Evolutionary conservation across 2,888 invertebrate species (phyloP).

Genomic region (Nudaria mundana): DNA sequence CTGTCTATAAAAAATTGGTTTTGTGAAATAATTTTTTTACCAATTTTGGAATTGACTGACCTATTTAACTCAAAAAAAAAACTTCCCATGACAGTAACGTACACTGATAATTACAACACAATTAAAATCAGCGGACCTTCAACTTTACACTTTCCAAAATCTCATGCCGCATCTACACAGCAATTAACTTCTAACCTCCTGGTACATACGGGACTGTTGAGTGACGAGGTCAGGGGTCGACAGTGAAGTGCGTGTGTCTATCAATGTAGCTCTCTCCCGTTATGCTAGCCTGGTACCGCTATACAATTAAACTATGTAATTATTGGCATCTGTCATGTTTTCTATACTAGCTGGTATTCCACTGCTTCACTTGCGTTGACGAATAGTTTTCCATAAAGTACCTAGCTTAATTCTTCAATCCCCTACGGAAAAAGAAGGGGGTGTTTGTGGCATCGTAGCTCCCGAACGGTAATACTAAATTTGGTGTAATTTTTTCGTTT

Average conservation of each 20-base stretch:
- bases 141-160: background rate
- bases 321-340: constrained; percentile 33
- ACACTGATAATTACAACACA: no score
- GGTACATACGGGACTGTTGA: constrained; percentile 39
- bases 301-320: constrained; percentile 50
- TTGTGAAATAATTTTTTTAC: no score
- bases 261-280: constrained; percentile 33
- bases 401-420: no score
- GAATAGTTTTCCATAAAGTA: no score
- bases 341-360: no score
- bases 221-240: constrained; percentile 50
- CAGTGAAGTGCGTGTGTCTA: constrained; percentile 44
- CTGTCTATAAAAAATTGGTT: no score
- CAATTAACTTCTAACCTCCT: constrained; percentile 43
- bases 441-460: no score
- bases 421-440: no score
- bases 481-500: no score
- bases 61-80: no score
- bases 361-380: no score
- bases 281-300: constrained; percentile 52
- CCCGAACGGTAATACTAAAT: no score
- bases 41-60: background rate
- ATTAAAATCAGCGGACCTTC: background rate
- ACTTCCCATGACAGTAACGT: constrained; percentile 1
- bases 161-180: constrained; percentile 22